phyloP scores from a whole-genome alignment of 2,113 vertebrate genomes.

The Paratilapia polleni region DNA sequence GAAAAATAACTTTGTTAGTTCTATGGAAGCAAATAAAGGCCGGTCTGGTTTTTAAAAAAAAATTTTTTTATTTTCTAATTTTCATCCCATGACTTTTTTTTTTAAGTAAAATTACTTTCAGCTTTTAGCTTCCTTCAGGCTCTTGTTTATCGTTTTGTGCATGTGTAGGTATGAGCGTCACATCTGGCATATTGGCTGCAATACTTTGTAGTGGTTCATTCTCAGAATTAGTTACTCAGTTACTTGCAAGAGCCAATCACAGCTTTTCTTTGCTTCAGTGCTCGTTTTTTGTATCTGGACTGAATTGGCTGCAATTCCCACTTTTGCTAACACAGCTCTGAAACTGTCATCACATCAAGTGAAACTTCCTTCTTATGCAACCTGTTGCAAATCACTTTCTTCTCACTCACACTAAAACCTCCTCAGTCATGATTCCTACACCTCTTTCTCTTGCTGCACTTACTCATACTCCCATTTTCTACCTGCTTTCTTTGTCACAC shows the following conservation, averaged over 20 bases:
- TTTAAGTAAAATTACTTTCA: too few relatives aligned
- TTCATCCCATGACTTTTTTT: too few relatives aligned
- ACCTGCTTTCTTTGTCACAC: neutral
- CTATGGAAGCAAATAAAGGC: too few relatives aligned
- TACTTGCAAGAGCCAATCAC: neutral
- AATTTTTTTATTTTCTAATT: neutral
- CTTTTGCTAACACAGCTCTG: conserved; percentile 7
- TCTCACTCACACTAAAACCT: neutral
- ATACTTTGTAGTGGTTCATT: neutral
- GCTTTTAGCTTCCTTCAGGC: neutral
- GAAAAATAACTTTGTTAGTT: neutral
- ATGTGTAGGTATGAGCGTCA: neutral
- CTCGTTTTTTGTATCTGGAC: neutral
- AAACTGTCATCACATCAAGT: conserved; percentile 40
- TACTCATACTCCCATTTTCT: conserved; percentile 3
- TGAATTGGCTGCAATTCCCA: neutral
- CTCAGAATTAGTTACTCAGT: neutral
- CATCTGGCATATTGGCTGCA: too few relatives aligned
- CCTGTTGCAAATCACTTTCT: conserved; percentile 37
- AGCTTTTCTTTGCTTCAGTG: conserved; percentile 12
- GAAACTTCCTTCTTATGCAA: conserved; percentile 38
- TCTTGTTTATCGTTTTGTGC: neutral
- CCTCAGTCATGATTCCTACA: neutral
- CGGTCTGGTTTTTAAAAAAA: too few relatives aligned
- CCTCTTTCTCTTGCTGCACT: neutral